These are phyloP conservation scores for Podilymbus podiceps DNA, from an alignment of 2,113 vertebrate genomes.

Conservation along the genomic window DNA sequence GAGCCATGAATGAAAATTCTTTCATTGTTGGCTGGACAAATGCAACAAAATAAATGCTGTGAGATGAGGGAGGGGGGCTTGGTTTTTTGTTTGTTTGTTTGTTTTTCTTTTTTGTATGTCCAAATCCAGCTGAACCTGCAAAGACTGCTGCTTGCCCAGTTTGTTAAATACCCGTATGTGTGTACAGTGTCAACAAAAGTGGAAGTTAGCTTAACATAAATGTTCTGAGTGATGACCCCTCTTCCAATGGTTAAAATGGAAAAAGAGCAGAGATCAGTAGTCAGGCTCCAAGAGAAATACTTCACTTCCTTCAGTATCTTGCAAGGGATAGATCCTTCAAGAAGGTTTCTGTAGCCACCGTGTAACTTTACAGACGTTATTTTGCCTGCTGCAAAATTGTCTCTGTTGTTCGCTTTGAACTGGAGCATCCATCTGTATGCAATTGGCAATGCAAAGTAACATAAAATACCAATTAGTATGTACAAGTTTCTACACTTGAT, in stretches of 20 bases:
- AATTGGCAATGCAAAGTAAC: neutral
- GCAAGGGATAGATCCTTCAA: neutral
- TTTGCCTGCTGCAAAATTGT: neutral
- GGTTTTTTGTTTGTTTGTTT: neutral
- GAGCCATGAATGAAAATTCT: neutral
- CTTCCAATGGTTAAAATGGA: neutral
- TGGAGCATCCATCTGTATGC: neutral
- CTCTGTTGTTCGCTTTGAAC: neutral
- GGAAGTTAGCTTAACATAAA: neutral
- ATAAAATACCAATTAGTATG: neutral
- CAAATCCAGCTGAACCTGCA: neutral
- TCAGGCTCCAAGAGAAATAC: neutral
- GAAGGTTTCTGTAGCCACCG: neutral
- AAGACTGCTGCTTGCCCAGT: neutral
- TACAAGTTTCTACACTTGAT: neutral
- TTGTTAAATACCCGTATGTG: neutral
- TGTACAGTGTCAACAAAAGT: neutral
- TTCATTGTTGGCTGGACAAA: neutral
- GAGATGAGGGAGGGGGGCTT: neutral
- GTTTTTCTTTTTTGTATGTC: neutral
- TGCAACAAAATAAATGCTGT: neutral
- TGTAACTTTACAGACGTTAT: neutral
- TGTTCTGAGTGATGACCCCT: neutral
- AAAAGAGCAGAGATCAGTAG: neutral
- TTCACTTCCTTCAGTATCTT: neutral